Conservation (phyloP, 2,113 vertebrate species). For the Lepidothrix coronata region DNA sequence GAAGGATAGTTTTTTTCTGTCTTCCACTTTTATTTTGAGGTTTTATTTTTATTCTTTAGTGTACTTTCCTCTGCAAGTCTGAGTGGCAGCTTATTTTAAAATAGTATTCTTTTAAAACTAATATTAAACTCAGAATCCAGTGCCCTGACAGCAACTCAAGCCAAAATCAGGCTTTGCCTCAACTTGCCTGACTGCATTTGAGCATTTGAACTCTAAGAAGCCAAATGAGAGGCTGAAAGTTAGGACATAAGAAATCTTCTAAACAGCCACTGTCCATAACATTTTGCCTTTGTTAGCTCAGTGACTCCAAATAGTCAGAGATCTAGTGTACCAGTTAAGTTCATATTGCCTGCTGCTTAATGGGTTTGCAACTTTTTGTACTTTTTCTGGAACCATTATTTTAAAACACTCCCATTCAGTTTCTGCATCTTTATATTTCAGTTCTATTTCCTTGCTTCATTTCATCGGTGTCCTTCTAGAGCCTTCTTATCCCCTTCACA, state of each 20-base stretch:
- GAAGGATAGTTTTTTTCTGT: background rate
- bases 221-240: background rate
- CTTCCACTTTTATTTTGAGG: background rate
- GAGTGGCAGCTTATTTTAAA: constrained; percentile 33
- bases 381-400: background rate
- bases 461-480: background rate
- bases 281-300: background rate
- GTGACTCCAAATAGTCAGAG: background rate
- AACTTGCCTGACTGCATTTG: background rate
- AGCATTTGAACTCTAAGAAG: background rate
- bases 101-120: background rate
- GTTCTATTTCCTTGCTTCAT: background rate
- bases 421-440: background rate
- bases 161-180: background rate
- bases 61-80: background rate
- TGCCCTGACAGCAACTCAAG: background rate
- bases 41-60: constrained; percentile 11
- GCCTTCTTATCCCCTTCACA: background rate
- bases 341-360: background rate
- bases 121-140: background rate
- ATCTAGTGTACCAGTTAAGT: background rate
- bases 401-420: background rate
- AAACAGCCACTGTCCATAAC: background rate
- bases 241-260: background rate
- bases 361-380: background rate